phyloP scores from a whole-genome alignment of 2,888 invertebrate genomes.

The Spisula solida region DNA sequence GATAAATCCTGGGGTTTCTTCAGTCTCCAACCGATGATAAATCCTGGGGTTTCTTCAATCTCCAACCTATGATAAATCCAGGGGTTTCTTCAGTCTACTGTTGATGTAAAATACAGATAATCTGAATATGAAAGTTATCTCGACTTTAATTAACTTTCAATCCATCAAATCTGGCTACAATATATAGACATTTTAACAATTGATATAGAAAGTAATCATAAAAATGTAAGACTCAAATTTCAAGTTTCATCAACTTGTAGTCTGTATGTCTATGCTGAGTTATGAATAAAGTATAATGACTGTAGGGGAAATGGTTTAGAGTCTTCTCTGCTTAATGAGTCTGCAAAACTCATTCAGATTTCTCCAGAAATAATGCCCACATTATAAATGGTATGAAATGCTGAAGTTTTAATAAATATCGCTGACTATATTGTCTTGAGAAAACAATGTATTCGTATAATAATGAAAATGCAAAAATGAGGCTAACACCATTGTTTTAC shows the following conservation, averaged over 20 bases:
- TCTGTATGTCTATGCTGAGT: neutral
- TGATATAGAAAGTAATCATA: conserved; percentile 4
- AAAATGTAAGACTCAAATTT: neutral
- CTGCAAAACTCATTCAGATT: neutral
- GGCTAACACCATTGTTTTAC: no score
- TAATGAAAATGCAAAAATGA: no score
- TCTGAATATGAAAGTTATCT: neutral
- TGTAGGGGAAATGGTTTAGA: neutral
- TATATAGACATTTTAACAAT: neutral
- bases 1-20: no score
- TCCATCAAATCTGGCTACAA: neutral
- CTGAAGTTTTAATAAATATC: neutral
- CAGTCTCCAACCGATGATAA: no score
- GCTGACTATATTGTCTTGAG: neutral
- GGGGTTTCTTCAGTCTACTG: no score
- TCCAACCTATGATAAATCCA: no score
- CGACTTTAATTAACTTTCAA: conserved; percentile 22
- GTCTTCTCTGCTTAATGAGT: neutral
- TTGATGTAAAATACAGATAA: neutral
- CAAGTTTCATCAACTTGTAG: conserved; percentile 5
- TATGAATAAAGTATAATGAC: neutral
- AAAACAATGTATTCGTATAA: neutral
- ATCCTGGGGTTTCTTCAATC: no score
- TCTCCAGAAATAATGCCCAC: neutral
- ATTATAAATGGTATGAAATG: neutral